Percentiles rank a stretch among this genome's conserved stretches.
phyloP scores from a whole-genome alignment of 2,113 vertebrate genomes.

The Plecturocebus donacophilus region DNA sequence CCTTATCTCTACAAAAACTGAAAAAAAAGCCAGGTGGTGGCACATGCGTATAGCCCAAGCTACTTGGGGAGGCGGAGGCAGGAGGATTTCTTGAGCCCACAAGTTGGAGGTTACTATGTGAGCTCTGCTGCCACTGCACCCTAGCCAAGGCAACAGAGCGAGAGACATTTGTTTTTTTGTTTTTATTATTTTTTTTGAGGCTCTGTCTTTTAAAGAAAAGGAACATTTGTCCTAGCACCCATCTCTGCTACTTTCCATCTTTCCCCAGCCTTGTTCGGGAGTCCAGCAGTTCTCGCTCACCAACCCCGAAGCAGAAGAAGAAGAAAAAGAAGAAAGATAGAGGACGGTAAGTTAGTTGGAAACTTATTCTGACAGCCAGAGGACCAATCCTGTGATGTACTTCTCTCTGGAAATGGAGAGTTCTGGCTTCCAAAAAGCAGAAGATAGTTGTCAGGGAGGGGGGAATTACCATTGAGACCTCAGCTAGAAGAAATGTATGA shows the following conservation, averaged over 20 bases:
- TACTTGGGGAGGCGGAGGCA: background rate
- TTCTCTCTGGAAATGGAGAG: background rate
- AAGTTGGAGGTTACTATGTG: background rate
- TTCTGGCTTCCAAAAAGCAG: background rate
- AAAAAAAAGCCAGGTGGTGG: background rate
- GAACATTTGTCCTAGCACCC: background rate
- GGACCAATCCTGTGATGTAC: background rate
- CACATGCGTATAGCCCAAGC: background rate
- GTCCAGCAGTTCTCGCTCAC: conserved; percentile 88
- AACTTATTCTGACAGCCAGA: background rate
- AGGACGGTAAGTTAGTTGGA: conserved; percentile 82
- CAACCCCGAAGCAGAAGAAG: conserved; percentile 89
- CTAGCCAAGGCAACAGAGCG: background rate
- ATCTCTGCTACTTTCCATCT: background rate
- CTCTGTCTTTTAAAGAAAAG: background rate
- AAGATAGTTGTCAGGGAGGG: background rate
- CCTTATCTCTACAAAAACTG: background rate
- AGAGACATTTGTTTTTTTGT: background rate
- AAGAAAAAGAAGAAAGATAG: conserved; percentile 92
- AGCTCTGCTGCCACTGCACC: background rate
- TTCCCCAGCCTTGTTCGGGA: conserved; percentile 88
- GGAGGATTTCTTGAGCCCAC: background rate
- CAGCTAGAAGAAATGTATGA: background rate
- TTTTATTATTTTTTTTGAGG: no score
- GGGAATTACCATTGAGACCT: background rate